Base-by-base conservation (phyloP, 2,113 vertebrate species). In the Sterna hirundo region DNA sequence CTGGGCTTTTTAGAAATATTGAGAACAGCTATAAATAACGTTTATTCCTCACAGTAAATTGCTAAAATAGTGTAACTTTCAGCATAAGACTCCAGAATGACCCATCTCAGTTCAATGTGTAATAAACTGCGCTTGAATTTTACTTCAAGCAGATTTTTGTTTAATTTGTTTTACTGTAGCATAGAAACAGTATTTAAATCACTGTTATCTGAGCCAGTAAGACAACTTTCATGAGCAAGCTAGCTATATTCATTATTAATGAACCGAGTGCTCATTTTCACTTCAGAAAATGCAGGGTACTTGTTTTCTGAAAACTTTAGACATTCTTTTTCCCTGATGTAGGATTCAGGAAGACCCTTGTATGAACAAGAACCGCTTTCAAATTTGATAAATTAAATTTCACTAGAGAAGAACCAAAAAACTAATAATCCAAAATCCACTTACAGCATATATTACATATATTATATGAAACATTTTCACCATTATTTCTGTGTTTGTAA, bases 1-100 rank as follows among this genome's bases (percentile, higher is more conserved):
- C 0, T 40, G 40, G 7, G 4, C 4, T 38, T 62, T 40, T 29
- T 20, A 7, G 3, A 36, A 15, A n/a, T 30, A n/a, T 5, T 52
- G 36, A 40, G 52, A 72, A 61, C n/a, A 80, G 26, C 11, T 49
- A 44, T 46, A 38, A 91, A 61, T 3, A 65, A 15, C 13, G 36
- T 44, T 71, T 78, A 42, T 19, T 66, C 5, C 40, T n/a, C 32
- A 51, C 5, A 74, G 14, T 26, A 71, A 66, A 49, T n/a, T 55
- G 40, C n/a, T 87, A 47, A 44, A 62, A 51, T 27, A 68, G 30
- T 30, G 16, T 18, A 32, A 36, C 47, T 83, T 74, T 83, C 54
- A 79, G 83, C 34, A 8, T 34, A 36, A 58, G 34, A 58, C 29
- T 71, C 20, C 29, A 62, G 36, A 74, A 23, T 71, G 5, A 5